Evolutionary conservation across 2,888 invertebrate genomes (phyloP), one percentile per base, ranked within the genome.

Genomic region (Trichogramma dendrolimi): DNA sequence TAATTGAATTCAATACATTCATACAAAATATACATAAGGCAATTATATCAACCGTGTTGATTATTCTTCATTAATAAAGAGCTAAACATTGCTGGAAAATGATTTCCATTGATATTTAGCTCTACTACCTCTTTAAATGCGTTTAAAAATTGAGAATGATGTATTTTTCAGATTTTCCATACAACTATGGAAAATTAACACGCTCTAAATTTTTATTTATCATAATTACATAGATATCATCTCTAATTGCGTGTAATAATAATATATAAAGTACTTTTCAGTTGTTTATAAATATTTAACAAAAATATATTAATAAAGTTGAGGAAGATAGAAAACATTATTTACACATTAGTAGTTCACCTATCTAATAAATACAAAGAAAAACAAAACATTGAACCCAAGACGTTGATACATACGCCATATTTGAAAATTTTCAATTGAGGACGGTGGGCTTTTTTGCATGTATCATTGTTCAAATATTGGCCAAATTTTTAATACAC

Each of bases 241-340:
- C 14, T 50, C n/a, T 54, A 8, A 64, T 66, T 60, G 55, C 65
- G 63, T 69, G 68, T 70, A 68, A 69, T 27, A 27, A 27, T 27
- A 27, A 27, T 27, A 27, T 68, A 71, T 71, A 71, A 72, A 73
- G 71, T 73, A 73, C 69, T 69, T 70, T 27, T 27, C 67, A 67
- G 67, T 69, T 67, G 64, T 70, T 72, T 70, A 71, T 71, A 72
- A 72, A 72, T 71, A 71, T 71, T 72, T 74, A 75, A 75, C 74
- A 77, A 77, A 77, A 76, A 76, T 77, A 77, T 72, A 76, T 71
- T 73, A 72, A 71, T 71, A 72, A 73, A 70, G 72, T 67, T 71
- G 52, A 53, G 38, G 27, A 27, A 27, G 27, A 27, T 27, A 27
- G 27, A 27, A 27, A n/a, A 57, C 50, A 44, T 53, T 73, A 77